phyloP scores from a whole-genome alignment of 2,888 invertebrate genomes.

The Pammene fasciana region DNA sequence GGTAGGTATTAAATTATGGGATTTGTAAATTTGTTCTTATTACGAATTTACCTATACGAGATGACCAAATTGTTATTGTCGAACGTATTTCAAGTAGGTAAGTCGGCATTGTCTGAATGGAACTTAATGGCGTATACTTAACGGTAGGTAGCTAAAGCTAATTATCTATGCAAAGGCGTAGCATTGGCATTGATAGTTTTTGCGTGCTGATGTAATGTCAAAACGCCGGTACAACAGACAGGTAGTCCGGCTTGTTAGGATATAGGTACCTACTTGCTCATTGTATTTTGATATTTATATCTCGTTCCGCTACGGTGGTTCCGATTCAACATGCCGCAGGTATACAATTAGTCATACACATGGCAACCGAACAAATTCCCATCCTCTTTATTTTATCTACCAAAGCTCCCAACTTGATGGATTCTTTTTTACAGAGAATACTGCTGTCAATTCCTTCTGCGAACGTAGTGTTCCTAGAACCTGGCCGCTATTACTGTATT shows the following conservation, averaged over 20 bases:
- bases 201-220: conserved; percentile 68
- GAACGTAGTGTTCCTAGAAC: conserved; percentile 49
- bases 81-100: conserved; percentile 15
- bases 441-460: conserved; percentile 70
- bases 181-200: conserved; percentile 75
- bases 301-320: conserved; percentile 67
- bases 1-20: no score
- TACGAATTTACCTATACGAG: no score
- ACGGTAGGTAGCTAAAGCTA: conserved; percentile 38
- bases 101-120: conserved; percentile 55
- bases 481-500: conserved; percentile 23
- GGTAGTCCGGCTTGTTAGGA: conserved; percentile 28
- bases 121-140: conserved; percentile 46
- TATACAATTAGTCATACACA: no score
- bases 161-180: conserved; percentile 57
- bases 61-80: neutral
- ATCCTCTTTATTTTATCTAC: no score
- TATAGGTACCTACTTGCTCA: conserved; percentile 57
- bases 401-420: neutral
- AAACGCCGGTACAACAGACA: conserved; percentile 50
- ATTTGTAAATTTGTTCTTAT: no score
- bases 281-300: conserved; percentile 69
- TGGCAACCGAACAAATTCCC: no score
- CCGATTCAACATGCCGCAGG: conserved; percentile 48
- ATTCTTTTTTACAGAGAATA: conserved; percentile 49